Percentiles rank a stretch among this genome's conserved stretches.
Conservation (phyloP, 2,888 invertebrate species). For the Noctua janthina region DNA sequence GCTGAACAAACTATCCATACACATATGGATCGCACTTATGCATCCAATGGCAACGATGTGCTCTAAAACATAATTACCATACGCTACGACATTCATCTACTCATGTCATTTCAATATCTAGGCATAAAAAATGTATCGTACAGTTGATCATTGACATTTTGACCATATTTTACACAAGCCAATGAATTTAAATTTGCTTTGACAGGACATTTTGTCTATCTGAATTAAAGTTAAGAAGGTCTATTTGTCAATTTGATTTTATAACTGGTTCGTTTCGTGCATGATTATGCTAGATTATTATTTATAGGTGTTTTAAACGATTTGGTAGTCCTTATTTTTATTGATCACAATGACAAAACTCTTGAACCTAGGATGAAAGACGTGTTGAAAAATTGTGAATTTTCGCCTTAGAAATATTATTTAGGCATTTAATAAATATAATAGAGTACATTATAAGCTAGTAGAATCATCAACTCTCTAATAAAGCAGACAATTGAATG, state of each 20-base stretch:
- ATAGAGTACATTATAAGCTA: background rate
- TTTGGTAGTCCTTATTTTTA: background rate
- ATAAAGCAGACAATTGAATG: background rate
- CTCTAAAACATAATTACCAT: constrained; percentile 52
- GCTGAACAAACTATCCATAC: constrained; percentile 65
- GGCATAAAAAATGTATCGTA: constrained; percentile 18
- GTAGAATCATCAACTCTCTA: background rate
- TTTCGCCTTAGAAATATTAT: background rate
- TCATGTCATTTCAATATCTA: constrained; percentile 26
- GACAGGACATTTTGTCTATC: constrained; percentile 49
- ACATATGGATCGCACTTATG: constrained; percentile 72
- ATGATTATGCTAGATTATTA: constrained; percentile 39
- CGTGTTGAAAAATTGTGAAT: background rate
- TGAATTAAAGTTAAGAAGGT: constrained; percentile 41
- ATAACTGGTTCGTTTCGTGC: constrained; percentile 33
- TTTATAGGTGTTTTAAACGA: constrained; percentile 39
- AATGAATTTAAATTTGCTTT: constrained; percentile 56
- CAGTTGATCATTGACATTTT: constrained; percentile 40
- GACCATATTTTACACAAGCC: constrained; percentile 33
- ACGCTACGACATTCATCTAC: constrained; percentile 43
- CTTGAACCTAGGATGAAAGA: background rate
- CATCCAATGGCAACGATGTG: constrained; percentile 74
- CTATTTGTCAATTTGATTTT: constrained; percentile 57
- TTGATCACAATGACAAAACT: background rate
- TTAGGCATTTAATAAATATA: background rate